Evolutionary conservation across 2,113 vertebrate species (phyloP), one percentile per base, ranked within the genome.

Genomic region (Hassar affinis): DNA sequence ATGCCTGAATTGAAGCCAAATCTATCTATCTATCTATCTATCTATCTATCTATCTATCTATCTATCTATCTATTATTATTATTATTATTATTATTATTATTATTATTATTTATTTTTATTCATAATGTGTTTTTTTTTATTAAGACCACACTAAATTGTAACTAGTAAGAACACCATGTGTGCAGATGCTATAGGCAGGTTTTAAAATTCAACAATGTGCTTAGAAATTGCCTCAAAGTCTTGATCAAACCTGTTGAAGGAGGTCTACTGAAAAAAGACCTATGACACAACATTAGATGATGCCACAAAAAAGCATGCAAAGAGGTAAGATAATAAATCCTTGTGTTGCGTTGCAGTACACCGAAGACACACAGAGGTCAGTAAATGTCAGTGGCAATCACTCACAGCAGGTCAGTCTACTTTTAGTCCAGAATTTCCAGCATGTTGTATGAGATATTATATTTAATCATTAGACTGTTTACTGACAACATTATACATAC

Each of bases 1-100:
- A 30, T 89, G 92, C 93, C 93, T 92, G 92, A 93, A 91, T 88
- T 93, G 85, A 93, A 91, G 68, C 91, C 90, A 85, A 93, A 88
- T 15, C n/a, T n/a, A n/a, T n/a, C n/a, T n/a, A n/a, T n/a, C n/a
- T n/a, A n/a, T n/a, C n/a, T n/a, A n/a, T n/a, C n/a, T n/a, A n/a
- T n/a, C n/a, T n/a, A n/a, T n/a, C n/a, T n/a, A n/a, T n/a, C n/a
- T n/a, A n/a, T n/a, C n/a, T n/a, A n/a, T n/a, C n/a, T n/a, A n/a
- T n/a, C n/a, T n/a, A n/a, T n/a, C n/a, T n/a, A n/a, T n/a, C n/a
- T n/a, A n/a, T n/a, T n/a, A n/a, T n/a, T n/a, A n/a, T 2, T 49
- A 72, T 18, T 72, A 56, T 54, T 76, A 76, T 22, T 56, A 54
- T 35, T 54, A 76, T 22, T 33, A 54, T 4, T 75, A 75, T 4